Conservation (phyloP, 2,797 vertebrate genomes). For the Xenops minutus region DNA sequence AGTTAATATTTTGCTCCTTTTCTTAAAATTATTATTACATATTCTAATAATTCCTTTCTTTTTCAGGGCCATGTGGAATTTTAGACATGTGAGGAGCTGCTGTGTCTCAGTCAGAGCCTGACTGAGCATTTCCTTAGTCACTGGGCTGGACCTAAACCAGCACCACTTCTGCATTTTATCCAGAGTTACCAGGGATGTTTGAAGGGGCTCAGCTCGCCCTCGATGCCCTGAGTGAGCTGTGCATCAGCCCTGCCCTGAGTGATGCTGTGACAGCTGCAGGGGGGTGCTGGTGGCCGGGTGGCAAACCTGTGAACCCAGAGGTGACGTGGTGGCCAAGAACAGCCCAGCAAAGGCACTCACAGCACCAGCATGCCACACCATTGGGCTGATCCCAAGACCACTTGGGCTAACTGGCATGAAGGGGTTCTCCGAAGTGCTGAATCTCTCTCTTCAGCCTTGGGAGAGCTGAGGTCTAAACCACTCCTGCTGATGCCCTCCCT, state of each 20-base stretch:
- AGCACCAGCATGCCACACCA: neutral
- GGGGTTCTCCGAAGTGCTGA: fast-evolving
- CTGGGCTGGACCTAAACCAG: neutral
- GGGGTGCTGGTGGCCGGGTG: fast-evolving
- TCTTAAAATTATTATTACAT: neutral
- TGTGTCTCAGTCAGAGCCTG: neutral
- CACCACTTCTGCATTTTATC: neutral
- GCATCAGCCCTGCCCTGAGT: neutral
- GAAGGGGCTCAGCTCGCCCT: fast-evolving
- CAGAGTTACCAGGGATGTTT: fast-evolving
- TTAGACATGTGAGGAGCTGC: neutral
- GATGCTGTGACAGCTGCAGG: neutral
- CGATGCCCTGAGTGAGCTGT: neutral
- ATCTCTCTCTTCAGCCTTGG: neutral
- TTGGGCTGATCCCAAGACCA: fast-evolving
- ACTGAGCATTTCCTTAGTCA: neutral
- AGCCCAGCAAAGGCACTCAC: fast-evolving
- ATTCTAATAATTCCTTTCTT: neutral
- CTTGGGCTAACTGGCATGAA: fast-evolving
- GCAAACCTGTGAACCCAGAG: neutral
- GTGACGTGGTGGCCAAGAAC: fast-evolving
- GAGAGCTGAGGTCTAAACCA: neutral
- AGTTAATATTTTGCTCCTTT: neutral
- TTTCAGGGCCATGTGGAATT: neutral
- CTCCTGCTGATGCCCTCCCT: fast-evolving